Evolutionary conservation across 2,113 vertebrate species (phyloP), one percentile per base, ranked within the genome.

Genomic region (Crocuta crocuta): DNA sequence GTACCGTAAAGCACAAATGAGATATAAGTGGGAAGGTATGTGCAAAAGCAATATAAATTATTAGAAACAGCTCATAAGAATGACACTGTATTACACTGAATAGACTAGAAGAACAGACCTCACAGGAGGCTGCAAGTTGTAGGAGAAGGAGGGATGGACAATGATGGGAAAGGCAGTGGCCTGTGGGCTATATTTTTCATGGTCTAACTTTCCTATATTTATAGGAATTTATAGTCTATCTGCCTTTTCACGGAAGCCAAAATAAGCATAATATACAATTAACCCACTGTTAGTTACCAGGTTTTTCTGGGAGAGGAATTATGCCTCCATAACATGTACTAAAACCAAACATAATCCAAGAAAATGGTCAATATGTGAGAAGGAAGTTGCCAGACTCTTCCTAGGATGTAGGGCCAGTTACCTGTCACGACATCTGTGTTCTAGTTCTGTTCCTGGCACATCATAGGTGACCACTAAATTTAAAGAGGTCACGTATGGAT

Each of bases 161-260:
- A 9, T 5, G 58, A 31, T 16, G 39, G 63, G 48, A 8, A 28
- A 48, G 73, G 50, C n/a, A 10, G 24, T 8, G 21, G 17, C 9
- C 35, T 6, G 0, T 4, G 21, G 28, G 21, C 28, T 26, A 2
- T 8, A 2, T 15, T 26, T 10, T 10, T 0, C 24, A 33, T 11
- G 35, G 9, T 16, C 26, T 12, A 33, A 55, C 8, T 83, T 85
- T 66, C 23, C 17, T 2, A 3, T 11, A 9, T 21, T 78, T 45
- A 19, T 8, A 45, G 39, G 53, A 68, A 13, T 66, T 65, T 21
- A 35, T 33, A 50, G 45, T 35, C 31, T 55, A 89, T n/a, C 26
- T 24, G 7, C 23, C 11, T 74, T 89, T 85, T 74, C 28, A 24
- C 79, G 84, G 65, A 76, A 94, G 91, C 16, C 70, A n/a, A 66